Conservation (phyloP, 1,140 invertebrate genomes). For the Parapsyche elsis region DNA sequence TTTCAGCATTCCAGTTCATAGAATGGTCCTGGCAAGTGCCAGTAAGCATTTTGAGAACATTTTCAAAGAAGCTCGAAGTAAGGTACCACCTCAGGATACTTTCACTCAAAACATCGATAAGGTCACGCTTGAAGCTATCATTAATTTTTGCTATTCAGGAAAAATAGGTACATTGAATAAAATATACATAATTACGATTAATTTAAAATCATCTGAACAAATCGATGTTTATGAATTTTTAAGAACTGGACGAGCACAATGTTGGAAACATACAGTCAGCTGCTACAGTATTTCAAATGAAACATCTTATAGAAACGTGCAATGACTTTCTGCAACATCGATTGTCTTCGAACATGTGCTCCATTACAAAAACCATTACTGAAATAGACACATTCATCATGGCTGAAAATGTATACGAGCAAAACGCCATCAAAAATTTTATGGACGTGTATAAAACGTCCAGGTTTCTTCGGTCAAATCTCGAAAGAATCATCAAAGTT, state of each 20-base stretch:
- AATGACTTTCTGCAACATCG: background rate
- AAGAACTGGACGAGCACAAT: background rate
- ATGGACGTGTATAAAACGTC: background rate
- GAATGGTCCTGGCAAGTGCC: background rate
- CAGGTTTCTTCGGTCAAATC: background rate
- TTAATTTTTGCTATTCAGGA: constrained; percentile 1
- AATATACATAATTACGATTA: too few relatives aligned
- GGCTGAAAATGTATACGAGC: background rate
- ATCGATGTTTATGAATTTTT: too few relatives aligned
- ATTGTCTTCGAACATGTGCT: background rate
- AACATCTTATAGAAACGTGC: background rate
- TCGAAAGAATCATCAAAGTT: background rate
- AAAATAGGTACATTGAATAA: background rate
- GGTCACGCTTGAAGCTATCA: background rate
- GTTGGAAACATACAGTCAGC: background rate
- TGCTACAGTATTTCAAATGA: background rate
- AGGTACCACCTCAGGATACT: background rate
- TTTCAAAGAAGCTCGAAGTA: background rate
- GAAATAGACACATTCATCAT: background rate
- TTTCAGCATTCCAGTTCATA: background rate
- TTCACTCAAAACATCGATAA: background rate
- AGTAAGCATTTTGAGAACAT: background rate
- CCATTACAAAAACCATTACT: background rate
- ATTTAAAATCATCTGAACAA: too few relatives aligned
- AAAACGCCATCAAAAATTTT: background rate